Conservation (phyloP, 1,140 invertebrate species). For the Zeugodacus cucurbitae region DNA sequence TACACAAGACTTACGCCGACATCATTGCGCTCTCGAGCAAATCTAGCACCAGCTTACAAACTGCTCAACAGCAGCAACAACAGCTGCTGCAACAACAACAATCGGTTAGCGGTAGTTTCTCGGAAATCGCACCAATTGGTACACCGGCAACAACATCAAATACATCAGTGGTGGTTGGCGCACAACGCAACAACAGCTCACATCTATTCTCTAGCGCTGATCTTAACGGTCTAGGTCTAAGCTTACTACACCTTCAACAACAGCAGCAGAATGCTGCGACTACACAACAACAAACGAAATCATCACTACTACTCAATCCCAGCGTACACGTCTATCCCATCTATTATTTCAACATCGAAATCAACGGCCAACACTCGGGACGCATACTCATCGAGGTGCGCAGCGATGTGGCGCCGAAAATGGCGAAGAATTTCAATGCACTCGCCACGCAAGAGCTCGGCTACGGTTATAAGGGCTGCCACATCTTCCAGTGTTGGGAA, state of each 20-base stretch:
- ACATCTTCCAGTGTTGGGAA: conserved; percentile 85
- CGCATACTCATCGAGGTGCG: conserved; percentile 86
- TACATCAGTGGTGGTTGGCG: background rate
- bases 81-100: conserved; percentile 11
- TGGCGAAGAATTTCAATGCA: conserved; percentile 88
- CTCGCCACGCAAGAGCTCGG: conserved; percentile 84
- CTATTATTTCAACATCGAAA: conserved; percentile 82
- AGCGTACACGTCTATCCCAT: conserved; percentile 72
- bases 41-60: background rate
- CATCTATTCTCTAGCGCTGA: conserved; percentile 36
- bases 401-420: conserved; percentile 87
- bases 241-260: conserved; percentile 39
- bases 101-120: background rate
- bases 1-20: conserved; percentile 40
- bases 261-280: conserved; percentile 27
- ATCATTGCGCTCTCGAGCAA: conserved; percentile 4
- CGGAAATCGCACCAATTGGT: background rate
- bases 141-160: background rate
- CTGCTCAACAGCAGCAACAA: conserved; percentile 28
- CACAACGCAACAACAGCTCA: background rate
- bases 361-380: conserved; percentile 76
- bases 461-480: conserved; percentile 81
- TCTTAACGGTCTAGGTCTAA: conserved; percentile 34
- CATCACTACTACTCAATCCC: conserved; percentile 64
- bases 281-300: conserved; percentile 35